phyloP scores from a whole-genome alignment of 2,113 vertebrate species.

The Struthio camelus region DNA sequence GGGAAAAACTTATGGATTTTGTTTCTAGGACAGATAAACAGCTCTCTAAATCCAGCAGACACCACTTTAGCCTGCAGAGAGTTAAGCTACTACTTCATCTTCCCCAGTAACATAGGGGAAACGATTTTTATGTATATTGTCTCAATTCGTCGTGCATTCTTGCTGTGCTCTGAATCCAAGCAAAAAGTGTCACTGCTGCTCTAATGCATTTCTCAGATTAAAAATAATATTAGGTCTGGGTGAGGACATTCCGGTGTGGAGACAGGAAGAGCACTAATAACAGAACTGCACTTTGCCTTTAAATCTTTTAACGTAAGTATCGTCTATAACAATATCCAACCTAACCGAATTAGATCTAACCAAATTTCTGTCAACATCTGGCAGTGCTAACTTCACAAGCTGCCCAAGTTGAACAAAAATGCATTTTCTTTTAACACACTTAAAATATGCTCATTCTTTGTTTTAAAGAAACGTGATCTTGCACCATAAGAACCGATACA shows the following conservation, averaged over 20 bases:
- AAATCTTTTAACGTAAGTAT: background rate
- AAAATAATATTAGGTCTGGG: background rate
- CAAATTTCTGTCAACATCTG: background rate
- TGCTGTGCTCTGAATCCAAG: background rate
- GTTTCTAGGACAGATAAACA: background rate
- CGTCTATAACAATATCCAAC: background rate
- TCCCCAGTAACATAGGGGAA: background rate
- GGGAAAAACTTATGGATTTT: background rate
- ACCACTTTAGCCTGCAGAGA: background rate
- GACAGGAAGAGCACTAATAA: background rate
- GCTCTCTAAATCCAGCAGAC: background rate
- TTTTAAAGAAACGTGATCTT: background rate
- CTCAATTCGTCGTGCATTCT: background rate
- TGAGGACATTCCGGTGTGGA: background rate
- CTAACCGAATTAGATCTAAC: background rate
- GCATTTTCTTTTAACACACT: background rate
- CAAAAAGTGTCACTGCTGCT: background rate
- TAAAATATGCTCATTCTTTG: background rate
- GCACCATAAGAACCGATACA: background rate
- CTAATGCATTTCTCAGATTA: background rate
- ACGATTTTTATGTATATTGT: background rate
- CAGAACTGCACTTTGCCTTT: background rate
- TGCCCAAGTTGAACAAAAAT: background rate
- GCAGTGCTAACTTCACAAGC: background rate
- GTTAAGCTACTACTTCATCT: background rate